Conservation (phyloP, 2,797 vertebrate species). For the Schizopygopsis pylzovi region DNA sequence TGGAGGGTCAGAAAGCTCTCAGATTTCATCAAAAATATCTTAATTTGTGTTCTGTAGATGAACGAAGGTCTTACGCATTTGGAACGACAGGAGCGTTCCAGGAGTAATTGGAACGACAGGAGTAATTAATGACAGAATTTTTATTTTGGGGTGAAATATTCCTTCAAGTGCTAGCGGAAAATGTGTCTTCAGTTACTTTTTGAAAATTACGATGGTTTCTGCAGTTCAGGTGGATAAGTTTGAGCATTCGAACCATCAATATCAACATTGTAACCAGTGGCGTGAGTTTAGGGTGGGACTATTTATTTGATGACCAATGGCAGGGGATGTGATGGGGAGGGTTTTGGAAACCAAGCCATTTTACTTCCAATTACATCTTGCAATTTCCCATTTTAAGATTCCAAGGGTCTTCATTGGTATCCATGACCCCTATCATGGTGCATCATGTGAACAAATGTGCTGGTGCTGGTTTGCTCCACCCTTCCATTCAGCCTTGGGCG, state of each 20-base stretch:
- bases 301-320: too few species aligned
- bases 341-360: not conserved
- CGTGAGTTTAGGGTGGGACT: not conserved
- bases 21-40: too few species aligned
- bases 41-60: too few species aligned
- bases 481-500: conserved; percentile 69
- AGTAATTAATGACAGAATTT: too few species aligned
- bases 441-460: conserved; percentile 61
- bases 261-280: not conserved
- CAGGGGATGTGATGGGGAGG: too few species aligned
- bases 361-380: not conserved
- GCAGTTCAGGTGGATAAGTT: not conserved
- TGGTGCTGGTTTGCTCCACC: conserved; percentile 64
- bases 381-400: conserved; percentile 44
- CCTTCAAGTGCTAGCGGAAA: not conserved
- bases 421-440: conserved; percentile 18
- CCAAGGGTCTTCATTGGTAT: conserved; percentile 46
- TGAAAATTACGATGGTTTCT: not conserved
- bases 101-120: too few species aligned
- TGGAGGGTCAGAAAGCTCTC: not conserved
- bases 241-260: not conserved
- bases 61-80: too few species aligned
- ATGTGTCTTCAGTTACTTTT: not conserved
- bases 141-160: too few species aligned
- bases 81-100: too few species aligned